Evolutionary conservation across 2,888 invertebrate genomes (phyloP), one percentile per base, ranked within the genome.

Genomic region (Marronus borbonicus): DNA sequence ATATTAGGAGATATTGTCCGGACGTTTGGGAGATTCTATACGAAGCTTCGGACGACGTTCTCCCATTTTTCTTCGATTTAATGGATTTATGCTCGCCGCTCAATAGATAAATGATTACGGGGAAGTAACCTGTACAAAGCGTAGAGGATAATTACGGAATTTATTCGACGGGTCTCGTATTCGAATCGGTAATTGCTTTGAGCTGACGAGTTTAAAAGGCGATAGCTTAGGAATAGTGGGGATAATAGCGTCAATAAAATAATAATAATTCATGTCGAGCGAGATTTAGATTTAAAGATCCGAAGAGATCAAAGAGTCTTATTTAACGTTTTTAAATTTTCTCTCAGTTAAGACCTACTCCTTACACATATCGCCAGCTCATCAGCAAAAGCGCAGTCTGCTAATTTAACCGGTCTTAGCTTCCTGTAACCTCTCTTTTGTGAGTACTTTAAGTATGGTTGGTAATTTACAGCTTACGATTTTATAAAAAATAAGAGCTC

Each of bases 1-100:
- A 17, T 55, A 55, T 76, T 55, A 52, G 52, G 66, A 76, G 36
- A 66, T 66, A 55, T 76, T 75, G 36, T 31, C 20, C 70, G 70
- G 70, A 55, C 55, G 2, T 68, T n/a, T 10, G 28, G 10, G 10
- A 28, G 28, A 68, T 68, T 68, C 49, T n/a, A 49, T 52, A 52
- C 52, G 20, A 20, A 17, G 31, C 31, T 5, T 5, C 31, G 31
- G 31, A 31, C 31, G 55, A 70, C 28, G 36, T 36, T 31, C n/a
- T 49, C 55, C 55, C 52, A 20, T 70, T 31, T 52, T 58, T 55
- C 55, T 58, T 28, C 31, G 17, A 31, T 72, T 60, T 72, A 58
- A 58, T 72, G 72, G 39, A 39, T 39, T 20, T 36, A 50, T 72
- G 60, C 31, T 36, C 58, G 58, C 52, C 36, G 39, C 5, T 20